Evolutionary conservation across 2,113 vertebrate genomes (phyloP).

Genomic region (Heterocephalus glaber): DNA sequence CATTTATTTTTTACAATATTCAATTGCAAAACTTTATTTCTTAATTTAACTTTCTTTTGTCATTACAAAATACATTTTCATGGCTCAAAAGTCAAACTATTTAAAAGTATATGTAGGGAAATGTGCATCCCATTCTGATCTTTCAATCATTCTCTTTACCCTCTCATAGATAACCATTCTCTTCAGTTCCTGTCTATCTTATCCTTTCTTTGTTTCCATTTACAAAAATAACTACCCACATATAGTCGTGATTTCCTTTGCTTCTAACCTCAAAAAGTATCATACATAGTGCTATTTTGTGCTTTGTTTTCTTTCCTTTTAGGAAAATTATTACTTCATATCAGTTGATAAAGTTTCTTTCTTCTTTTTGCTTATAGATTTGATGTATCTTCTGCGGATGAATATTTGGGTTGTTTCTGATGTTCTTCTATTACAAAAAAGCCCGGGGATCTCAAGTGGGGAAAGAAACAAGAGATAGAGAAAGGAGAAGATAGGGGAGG

Average conservation of each 20-base stretch:
- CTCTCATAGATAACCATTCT: neutral
- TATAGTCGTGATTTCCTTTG: neutral
- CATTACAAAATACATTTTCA: neutral
- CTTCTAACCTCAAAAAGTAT: too few relatives aligned
- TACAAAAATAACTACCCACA: neutral
- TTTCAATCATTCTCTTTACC: neutral
- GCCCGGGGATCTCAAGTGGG: neutral
- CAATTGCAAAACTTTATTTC: neutral
- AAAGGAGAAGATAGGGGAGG: neutral
- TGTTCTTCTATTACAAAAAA: neutral
- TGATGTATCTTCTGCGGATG: neutral
- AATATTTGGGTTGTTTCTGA: neutral
- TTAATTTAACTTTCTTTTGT: neutral
- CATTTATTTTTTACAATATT: neutral
- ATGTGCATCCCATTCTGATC: fast-evolving
- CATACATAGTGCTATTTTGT: neutral
- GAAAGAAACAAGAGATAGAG: too few relatives aligned
- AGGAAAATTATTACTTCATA: neutral
- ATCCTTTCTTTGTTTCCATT: neutral
- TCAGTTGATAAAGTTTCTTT: neutral
- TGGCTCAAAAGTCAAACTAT: neutral
- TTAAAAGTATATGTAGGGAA: neutral
- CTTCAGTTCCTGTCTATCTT: neutral
- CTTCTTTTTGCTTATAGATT: neutral
- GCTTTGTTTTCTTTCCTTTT: neutral